These are phyloP conservation scores for Calameuta idolon DNA, from an alignment of 2,888 invertebrate species.

Conservation along the genomic window DNA sequence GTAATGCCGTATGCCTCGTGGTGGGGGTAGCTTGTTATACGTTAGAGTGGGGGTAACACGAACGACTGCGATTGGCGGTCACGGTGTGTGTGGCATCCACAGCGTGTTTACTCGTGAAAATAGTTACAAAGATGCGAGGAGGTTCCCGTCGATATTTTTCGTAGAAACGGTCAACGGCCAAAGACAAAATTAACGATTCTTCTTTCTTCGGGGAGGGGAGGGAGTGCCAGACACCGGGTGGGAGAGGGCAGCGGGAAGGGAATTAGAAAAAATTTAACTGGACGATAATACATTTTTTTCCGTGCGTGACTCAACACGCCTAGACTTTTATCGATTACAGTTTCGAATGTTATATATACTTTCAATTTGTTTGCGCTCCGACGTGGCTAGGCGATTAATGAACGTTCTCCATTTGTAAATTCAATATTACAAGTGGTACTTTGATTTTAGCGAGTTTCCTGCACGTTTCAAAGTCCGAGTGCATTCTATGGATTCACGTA, in stretches of 20 bases:
- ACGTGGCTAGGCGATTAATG: neutral
- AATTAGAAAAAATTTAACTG: neutral
- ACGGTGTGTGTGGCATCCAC: neutral
- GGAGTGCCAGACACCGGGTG: too few species aligned
- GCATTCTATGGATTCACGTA: neutral
- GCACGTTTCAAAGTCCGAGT: neutral
- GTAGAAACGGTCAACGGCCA: neutral
- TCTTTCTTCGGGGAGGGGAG: neutral
- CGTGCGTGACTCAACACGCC: neutral
- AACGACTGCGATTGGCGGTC: neutral
- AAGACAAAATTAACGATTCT: neutral
- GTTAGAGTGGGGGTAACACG: neutral
- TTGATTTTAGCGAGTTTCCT: neutral
- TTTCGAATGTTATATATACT: slow-evolving; percentile 45
- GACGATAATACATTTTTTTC: neutral
- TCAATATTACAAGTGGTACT: neutral
- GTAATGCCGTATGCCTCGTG: neutral
- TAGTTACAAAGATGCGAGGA: neutral
- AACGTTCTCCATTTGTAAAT: neutral
- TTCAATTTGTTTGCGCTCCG: slow-evolving; percentile 40
- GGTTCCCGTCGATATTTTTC: neutral
- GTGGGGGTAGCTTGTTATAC: neutral
- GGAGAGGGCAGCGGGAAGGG: neutral
- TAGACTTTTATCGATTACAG: slow-evolving; percentile 52
- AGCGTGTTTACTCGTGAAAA: neutral